Conservation (phyloP, 1,140 invertebrate species). For the Diorhabda sublineata region DNA sequence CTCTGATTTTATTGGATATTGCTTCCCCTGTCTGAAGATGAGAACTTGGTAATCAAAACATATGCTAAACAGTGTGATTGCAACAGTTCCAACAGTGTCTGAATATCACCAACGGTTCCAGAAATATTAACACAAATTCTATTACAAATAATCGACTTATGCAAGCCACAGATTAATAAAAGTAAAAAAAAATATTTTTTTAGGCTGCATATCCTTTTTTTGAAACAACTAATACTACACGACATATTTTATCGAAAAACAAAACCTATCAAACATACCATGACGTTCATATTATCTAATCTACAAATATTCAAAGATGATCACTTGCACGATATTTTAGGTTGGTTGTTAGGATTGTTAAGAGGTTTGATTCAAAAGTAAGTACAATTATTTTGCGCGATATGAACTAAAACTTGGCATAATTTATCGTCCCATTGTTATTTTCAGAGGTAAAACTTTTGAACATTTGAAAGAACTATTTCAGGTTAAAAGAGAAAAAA, state of each 20-base stretch:
- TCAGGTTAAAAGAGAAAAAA: background rate
- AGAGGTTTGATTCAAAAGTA: conserved; percentile 4
- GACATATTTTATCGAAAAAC: conserved; percentile 4
- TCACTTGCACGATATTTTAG: background rate
- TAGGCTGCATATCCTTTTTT: background rate
- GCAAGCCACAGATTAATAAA: too few relatives aligned
- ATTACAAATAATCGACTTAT: too few relatives aligned
- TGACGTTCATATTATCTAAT: conserved; percentile 3
- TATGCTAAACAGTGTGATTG: too few relatives aligned
- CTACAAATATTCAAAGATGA: background rate
- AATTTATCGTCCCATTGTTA: too few relatives aligned
- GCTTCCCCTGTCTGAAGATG: too few relatives aligned
- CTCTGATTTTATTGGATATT: too few relatives aligned
- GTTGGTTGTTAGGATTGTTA: background rate
- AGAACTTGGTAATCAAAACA: too few relatives aligned
- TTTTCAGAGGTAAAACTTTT: too few relatives aligned
- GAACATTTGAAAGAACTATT: background rate
- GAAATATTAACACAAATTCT: too few relatives aligned
- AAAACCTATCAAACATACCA: background rate
- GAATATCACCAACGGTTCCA: too few relatives aligned
- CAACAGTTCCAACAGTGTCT: too few relatives aligned
- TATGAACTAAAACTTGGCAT: too few relatives aligned
- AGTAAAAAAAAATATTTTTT: background rate
- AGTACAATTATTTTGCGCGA: background rate
- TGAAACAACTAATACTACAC: background rate